Evolutionary conservation across 2,797 vertebrate species (phyloP).

Genomic region (Tapera naevia): DNA sequence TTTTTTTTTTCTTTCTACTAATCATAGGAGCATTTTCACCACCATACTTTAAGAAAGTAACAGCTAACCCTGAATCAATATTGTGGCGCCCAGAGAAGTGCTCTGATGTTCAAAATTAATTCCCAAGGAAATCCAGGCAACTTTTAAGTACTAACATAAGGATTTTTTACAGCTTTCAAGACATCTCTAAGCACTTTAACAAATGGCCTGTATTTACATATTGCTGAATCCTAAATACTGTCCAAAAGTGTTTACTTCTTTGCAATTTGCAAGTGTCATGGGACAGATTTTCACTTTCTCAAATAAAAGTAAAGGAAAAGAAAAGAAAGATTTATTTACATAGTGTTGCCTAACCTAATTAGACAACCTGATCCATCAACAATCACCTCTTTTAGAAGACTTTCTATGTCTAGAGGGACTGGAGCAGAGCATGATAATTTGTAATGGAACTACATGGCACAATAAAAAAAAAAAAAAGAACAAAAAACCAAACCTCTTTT

Average conservation of each 20-base stretch:
- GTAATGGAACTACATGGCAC: background rate
- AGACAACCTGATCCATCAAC: background rate
- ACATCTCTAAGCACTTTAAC: constrained; percentile 17
- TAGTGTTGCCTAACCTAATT: background rate
- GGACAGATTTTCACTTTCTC: background rate
- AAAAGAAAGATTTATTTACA: background rate
- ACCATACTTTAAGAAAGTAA: background rate
- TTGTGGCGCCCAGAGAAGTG: background rate
- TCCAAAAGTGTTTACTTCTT: constrained; percentile 25
- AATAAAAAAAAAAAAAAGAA: background rate
- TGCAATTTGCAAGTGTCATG: background rate
- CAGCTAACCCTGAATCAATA: constrained; percentile 6
- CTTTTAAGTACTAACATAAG: background rate
- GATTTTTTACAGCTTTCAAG: constrained; percentile 34
- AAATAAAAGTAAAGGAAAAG: background rate
- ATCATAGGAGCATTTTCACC: background rate
- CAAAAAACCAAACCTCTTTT: background rate
- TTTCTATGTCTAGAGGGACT: background rate
- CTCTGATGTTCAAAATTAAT: background rate
- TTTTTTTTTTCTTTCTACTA: background rate
- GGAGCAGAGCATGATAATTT: background rate
- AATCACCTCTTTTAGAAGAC: background rate
- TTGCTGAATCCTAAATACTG: constrained; percentile 32
- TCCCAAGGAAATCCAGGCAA: background rate
- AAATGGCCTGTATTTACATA: constrained; percentile 42